These are phyloP conservation scores for Leuctra nigra DNA, from an alignment of 2,888 invertebrate genomes.

Conservation along the genomic window DNA sequence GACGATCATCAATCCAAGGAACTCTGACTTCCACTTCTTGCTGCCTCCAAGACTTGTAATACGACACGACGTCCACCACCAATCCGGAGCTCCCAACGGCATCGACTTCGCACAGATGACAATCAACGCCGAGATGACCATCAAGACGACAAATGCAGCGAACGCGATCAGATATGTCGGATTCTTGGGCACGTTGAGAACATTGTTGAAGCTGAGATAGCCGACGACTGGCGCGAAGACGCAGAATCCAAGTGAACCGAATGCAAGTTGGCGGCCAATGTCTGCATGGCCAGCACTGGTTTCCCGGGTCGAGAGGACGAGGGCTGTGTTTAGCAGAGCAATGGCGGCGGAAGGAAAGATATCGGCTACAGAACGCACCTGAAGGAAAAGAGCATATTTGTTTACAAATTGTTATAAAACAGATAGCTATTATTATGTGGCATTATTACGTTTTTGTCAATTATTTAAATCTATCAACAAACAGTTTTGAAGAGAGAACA, in stretches of 20 bases:
- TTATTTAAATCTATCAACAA: too few relatives aligned
- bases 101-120: conserved; percentile 47
- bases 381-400: too few relatives aligned
- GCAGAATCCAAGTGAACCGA: conserved; percentile 66
- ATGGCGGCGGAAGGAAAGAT: conserved; percentile 68
- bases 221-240: conserved; percentile 57
- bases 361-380: conserved; percentile 56
- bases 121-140: conserved; percentile 58
- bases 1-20: conserved; percentile 59
- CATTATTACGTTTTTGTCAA: too few relatives aligned
- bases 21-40: conserved; percentile 52
- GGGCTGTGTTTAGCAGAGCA: conserved; percentile 63
- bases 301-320: conserved; percentile 76
- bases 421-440: too few relatives aligned
- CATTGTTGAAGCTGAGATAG: conserved; percentile 28
- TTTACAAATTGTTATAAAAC: too few relatives aligned
- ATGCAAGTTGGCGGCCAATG: conserved; percentile 69
- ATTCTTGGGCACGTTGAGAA: neutral
- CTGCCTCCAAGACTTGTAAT: neutral
- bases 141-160: conserved; percentile 46
- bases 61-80: conserved; percentile 72
- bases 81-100: conserved; percentile 56
- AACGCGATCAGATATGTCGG: conserved; percentile 49
- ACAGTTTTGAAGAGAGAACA: too few relatives aligned
- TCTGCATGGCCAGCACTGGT: conserved; percentile 73